These are phyloP conservation scores for Oscheius sp. DNA, from an alignment of 2,888 invertebrate genomes.

Conservation along the genomic window DNA sequence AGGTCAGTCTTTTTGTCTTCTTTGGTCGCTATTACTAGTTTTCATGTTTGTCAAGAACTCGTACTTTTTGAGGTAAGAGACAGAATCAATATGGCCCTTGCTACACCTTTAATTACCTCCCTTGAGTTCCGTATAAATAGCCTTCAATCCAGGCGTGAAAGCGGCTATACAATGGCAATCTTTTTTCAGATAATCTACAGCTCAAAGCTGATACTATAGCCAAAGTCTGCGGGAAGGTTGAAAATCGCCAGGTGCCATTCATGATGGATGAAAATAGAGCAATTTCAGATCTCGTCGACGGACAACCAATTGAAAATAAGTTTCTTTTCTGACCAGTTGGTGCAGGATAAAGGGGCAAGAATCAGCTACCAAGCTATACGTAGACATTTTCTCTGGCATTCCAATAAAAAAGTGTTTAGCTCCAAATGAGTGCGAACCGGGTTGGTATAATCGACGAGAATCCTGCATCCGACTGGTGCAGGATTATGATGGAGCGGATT, in stretches of 20 bases:
- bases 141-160: constrained; percentile 15
- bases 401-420: background rate
- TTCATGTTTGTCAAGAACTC: too few relatives aligned
- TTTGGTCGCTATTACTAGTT: too few relatives aligned
- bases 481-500: constrained; percentile 17
- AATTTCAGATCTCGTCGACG: constrained; percentile 37
- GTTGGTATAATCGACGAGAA: constrained; percentile 9
- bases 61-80: too few relatives aligned
- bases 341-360: constrained; percentile 39
- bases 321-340: constrained; percentile 41
- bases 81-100: constrained; percentile 28
- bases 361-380: constrained; percentile 40
- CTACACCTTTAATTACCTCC: constrained; percentile 36
- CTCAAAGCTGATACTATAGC: constrained; percentile 31
- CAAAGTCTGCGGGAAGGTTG: constrained; percentile 27
- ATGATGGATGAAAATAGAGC: background rate
- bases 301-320: constrained; percentile 30
- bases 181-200: constrained; percentile 24
- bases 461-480: constrained; percentile 17
- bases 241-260: constrained; percentile 19
- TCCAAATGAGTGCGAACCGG: constrained; percentile 33
- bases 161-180: constrained; percentile 2
- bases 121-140: constrained; percentile 21
- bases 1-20: constrained; percentile 34
- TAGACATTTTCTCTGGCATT: constrained; percentile 5